Base-by-base conservation (phyloP, 64 coral and sea anemone genomes). In the Stichodactyla mertensii region DNA sequence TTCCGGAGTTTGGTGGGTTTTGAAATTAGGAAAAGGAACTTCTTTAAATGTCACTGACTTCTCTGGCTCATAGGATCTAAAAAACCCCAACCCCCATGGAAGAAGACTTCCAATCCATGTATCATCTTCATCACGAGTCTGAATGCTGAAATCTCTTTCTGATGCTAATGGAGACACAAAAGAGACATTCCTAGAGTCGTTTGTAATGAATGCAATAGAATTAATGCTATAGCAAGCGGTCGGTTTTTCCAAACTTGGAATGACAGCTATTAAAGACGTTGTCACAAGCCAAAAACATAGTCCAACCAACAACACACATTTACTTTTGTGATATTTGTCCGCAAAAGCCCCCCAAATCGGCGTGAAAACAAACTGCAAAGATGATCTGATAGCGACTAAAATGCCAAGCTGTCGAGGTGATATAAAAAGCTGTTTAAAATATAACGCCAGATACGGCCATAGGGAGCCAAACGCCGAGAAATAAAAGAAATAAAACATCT, bases 341-440 rank as follows among this genome's bases (percentile, higher is more conserved):
- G 97, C 97, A 22, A 95, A 77, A 51, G 97, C 97, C 20, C 90
- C 91, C 93, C 93, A 99, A 51, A 99, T 88, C 53, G 97, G 97
- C 18, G 97, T 94, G 78, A 94, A 99, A 74, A 99, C 60, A 91
- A 99, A 99, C 57, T 99, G 97, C 24, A 99, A 91, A 23, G 92
- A 87, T 20, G 93, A 94, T 22, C 97, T 87, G 52, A 88, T 91
- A 14, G 97, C 90, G 54, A 99, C 97, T 77, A 99, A 90, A 59
- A 99, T 95, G 20, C 97, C 97, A 52, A 99, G 86, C 85, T 99
- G 97, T 71, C 93, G 89, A 57, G 97, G 97, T 19, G 97, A 99
- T 69, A 99, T 83, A 57, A 99, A 99, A 28, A 99, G 89, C 51
- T 99, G 97, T 88, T 99, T 99, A 61, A 99, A 99, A 61, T 99